Evolutionary conservation across 2,888 invertebrate genomes (phyloP).

Genomic region (Heterodera filipjevi): DNA sequence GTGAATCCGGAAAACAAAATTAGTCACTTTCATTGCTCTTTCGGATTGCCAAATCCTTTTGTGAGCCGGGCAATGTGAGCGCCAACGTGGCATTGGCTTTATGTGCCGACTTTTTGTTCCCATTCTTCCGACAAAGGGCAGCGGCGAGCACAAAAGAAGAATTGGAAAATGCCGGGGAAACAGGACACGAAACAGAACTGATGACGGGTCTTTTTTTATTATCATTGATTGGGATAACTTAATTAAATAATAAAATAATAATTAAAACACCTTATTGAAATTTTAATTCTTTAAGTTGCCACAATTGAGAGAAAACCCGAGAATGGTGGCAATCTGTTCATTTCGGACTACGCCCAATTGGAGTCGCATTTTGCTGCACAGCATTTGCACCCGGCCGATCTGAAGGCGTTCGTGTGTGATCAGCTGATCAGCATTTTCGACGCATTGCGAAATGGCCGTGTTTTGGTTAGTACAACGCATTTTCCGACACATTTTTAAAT

Average conservation of each 20-base stretch:
- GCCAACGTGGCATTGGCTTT: conserved; percentile 58
- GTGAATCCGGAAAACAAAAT: neutral
- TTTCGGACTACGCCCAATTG: conserved; percentile 76
- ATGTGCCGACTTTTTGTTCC: conserved; percentile 54
- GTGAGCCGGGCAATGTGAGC: conserved; percentile 59
- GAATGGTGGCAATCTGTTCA: conserved; percentile 80
- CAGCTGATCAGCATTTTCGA: neutral
- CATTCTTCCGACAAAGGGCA: conserved; percentile 40
- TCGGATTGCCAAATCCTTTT: conserved; percentile 54
- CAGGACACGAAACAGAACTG: neutral
- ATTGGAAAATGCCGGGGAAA: neutral
- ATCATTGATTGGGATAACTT: no score
- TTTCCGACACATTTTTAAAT: no score
- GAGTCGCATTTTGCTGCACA: conserved; percentile 81
- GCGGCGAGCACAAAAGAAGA: neutral
- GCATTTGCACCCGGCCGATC: conserved; percentile 85
- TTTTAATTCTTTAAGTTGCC: conserved; percentile 34
- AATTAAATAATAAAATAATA: no score
- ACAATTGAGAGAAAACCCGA: conserved; percentile 68
- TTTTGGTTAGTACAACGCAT: neutral
- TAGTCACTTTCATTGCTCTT: conserved; percentile 10
- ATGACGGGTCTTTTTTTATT: neutral
- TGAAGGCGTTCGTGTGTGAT: conserved; percentile 72
- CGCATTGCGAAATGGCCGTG: neutral
- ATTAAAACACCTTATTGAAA: no score